phyloP scores from a whole-genome alignment of 2,888 invertebrate genomes.

The Diadegma fenestrale region DNA sequence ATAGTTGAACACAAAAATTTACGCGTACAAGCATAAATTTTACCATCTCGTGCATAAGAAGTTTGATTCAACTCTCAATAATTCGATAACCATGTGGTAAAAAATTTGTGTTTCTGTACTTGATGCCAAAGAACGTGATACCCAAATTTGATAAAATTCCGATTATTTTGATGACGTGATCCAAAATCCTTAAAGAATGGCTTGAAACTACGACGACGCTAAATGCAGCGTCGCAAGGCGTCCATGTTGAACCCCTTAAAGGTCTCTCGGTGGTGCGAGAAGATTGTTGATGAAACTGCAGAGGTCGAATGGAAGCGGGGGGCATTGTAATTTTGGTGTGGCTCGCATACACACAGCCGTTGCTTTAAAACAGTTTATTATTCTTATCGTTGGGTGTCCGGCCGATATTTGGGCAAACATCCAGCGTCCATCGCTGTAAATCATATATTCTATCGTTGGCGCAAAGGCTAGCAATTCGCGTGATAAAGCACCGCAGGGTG shows the following conservation, averaged over 20 bases:
- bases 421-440: conserved; percentile 64
- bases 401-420: conserved; percentile 66
- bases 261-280: not conserved
- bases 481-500: conserved; percentile 54
- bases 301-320: not conserved
- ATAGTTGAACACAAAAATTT: no score
- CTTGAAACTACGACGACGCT: no score
- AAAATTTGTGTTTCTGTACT: no score
- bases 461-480: conserved; percentile 42
- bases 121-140: no score
- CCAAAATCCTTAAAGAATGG: no score
- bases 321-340: not conserved
- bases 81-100: no score
- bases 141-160: no score
- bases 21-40: no score
- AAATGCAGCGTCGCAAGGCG: no score
- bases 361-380: conserved; percentile 62
- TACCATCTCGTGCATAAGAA: no score
- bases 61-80: no score
- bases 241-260: not conserved
- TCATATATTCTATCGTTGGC: conserved; percentile 64
- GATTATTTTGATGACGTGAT: no score
- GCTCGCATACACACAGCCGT: not conserved
- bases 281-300: not conserved
- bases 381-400: conserved; percentile 53